Evolutionary conservation across 92 coral and sea anemone species (phyloP).

Genomic region (Actinernus sp.): DNA sequence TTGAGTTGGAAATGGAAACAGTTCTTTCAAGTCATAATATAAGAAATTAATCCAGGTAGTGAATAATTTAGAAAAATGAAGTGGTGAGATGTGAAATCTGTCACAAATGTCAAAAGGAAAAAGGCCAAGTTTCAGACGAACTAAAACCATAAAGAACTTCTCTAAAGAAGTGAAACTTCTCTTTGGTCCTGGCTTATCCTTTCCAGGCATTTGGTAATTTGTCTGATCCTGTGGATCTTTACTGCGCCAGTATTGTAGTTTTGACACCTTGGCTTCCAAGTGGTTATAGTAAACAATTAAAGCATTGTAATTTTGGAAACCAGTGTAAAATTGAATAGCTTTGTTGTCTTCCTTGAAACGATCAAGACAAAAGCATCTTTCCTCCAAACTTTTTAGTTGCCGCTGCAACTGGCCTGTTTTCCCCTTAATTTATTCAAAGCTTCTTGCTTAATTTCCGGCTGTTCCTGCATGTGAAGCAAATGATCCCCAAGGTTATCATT

Average conservation of each 20-base stretch:
- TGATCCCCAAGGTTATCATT: no score
- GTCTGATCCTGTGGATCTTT: constrained; percentile 18
- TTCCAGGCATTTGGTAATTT: constrained; percentile 34
- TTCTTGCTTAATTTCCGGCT: no score
- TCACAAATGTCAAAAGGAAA: constrained; percentile 54
- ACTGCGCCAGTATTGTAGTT: constrained; percentile 50
- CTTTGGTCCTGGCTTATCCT: constrained; percentile 50
- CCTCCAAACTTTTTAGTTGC: constrained; percentile 5
- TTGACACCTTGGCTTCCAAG: constrained; percentile 34
- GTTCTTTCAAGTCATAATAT: constrained; percentile 31
- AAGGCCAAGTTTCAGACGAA: constrained; percentile 61
- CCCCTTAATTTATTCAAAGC: background rate
- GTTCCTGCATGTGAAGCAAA: no score
- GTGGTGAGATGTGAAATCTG: constrained; percentile 46
- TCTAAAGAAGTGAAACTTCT: constrained; percentile 32
- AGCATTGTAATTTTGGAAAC: constrained; percentile 51
- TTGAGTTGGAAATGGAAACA: constrained; percentile 63
- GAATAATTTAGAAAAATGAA: constrained; percentile 40
- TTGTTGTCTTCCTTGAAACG: constrained; percentile 47
- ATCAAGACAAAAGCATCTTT: constrained; percentile 32
- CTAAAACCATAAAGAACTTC: constrained; percentile 45
- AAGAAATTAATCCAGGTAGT: constrained; percentile 60
- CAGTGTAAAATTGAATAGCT: constrained; percentile 59
- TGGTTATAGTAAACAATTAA: constrained; percentile 27
- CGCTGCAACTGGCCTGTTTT: constrained; percentile 16